Evolutionary conservation across 2,888 invertebrate species (phyloP).

Genomic region (Apoda limacodes): DNA sequence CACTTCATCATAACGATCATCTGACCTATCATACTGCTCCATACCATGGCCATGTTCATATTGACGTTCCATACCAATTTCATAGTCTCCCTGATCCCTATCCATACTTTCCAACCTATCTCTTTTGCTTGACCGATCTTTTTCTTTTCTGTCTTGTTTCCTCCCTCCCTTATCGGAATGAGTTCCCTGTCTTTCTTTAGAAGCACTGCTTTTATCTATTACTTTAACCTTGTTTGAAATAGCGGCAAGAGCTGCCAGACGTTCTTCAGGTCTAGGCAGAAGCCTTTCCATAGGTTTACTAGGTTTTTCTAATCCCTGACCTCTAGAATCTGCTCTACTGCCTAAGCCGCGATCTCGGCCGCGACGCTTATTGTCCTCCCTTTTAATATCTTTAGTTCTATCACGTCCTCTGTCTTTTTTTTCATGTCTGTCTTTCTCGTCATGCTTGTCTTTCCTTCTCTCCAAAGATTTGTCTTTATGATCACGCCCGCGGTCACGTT

Average conservation of each 20-base stretch:
- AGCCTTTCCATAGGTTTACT: conserved; percentile 73
- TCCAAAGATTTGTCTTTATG: conserved; percentile 61
- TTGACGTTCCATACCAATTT: conserved; percentile 49
- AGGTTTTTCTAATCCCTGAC: conserved; percentile 72
- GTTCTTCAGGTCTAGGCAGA: conserved; percentile 73
- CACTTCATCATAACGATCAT: conserved; percentile 57
- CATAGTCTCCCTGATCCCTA: conserved; percentile 60
- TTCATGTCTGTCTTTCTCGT: conserved; percentile 72
- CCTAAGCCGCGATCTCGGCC: conserved; percentile 60
- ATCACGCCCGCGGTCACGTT: conserved; percentile 65
- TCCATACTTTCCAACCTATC: conserved; percentile 59
- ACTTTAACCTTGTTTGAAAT: conserved; percentile 59
- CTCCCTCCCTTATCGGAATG: conserved; percentile 60
- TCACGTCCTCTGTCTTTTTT: conserved; percentile 78
- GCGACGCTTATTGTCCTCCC: conserved; percentile 64
- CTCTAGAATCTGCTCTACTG: conserved; percentile 46
- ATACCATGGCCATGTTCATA: conserved; percentile 60
- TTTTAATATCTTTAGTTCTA: conserved; percentile 66
- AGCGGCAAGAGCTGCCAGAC: conserved; percentile 70
- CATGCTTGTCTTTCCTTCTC: conserved; percentile 63
- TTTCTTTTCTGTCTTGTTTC: conserved; percentile 58
- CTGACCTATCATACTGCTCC: conserved; percentile 61
- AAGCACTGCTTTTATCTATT: conserved; percentile 53
- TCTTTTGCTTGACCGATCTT: conserved; percentile 62
- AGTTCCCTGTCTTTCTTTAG: conserved; percentile 58